Base-by-base conservation (phyloP, 2,888 invertebrate genomes). In the Nasonovia ribisnigri region DNA sequence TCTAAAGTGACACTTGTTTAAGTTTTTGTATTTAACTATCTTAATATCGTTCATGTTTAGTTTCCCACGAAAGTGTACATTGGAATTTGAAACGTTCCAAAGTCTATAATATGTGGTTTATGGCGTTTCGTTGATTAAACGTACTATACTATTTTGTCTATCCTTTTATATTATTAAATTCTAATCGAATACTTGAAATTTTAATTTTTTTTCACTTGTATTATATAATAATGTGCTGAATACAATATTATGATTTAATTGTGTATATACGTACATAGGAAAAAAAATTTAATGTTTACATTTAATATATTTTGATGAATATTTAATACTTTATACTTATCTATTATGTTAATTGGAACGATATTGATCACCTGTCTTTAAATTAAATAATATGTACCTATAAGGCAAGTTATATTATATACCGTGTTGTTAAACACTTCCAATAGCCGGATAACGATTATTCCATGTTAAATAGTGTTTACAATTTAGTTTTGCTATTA, bases 21-120 rank as follows among this genome's bases (percentile, higher is more conserved):
- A 67, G 90, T 90, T 77, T 48, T 77, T 67, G 67, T 67, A 48
- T 90, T 77, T 48, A 24, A 90, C 84, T 43, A 84, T 43, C 84
- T 43, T 84, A 29, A 86, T 46, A 46, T 46, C 29, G 11, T 46
- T 29, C 46, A 86, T 46, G 46, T 88, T 36, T 88, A 88, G 36
- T 88, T 88, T 51, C 36, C 87, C 86, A 86, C 77, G 36, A 46
- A 86, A 86, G 29, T 29, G 29, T 86, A 86, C 29, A 46, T 46
- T n/a, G 29, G 46, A 29, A 84, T 84, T 43, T 84, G 43, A 84
- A 84, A 84, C 36, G 77, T 29, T 29, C 86, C 6, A 46, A 29
- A 86, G 29, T 86, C 29, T 13, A 43, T 46, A 46, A 86, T n/a
- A 67, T 67, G 36, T 36, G 36, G 36, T 77, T 77, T 20, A 77